Conservation (phyloP, 2,888 invertebrate genomes). For the Pyrrhia umbra region DNA sequence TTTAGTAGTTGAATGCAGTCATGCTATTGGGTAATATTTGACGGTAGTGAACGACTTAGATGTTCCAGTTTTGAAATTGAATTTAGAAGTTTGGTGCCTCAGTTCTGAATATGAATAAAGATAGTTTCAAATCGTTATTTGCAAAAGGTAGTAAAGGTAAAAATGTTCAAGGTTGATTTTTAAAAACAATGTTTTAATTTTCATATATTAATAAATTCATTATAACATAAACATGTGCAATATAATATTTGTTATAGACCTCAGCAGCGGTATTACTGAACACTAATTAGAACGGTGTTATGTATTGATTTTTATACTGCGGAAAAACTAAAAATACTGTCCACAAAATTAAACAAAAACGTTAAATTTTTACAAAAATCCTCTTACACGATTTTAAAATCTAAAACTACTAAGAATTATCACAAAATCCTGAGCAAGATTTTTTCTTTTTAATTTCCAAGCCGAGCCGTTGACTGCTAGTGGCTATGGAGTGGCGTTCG, state of each 20-base stretch:
- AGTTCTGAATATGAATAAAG: constrained; percentile 16
- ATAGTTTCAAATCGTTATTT: constrained; percentile 10
- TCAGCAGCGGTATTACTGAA: too few relatives aligned
- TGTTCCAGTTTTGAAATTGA: constrained; percentile 62
- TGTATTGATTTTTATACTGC: too few relatives aligned
- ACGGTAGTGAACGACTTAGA: constrained; percentile 50
- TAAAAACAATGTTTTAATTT: neutral
- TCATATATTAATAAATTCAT: too few relatives aligned
- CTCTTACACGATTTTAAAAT: constrained; percentile 9
- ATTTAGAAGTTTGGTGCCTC: constrained; percentile 50
- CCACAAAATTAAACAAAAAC: too few relatives aligned
- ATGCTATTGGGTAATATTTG: constrained; percentile 64
- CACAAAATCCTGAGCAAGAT: neutral
- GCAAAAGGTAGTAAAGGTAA: neutral
- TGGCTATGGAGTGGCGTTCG: constrained; percentile 66
- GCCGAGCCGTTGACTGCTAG: constrained; percentile 57
- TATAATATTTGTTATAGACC: too few relatives aligned
- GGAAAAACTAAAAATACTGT: too few relatives aligned
- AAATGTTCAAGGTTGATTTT: neutral
- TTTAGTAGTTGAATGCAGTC: constrained; percentile 63
- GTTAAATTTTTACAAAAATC: neutral
- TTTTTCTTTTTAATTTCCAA: constrained; percentile 53
- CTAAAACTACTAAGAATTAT: neutral
- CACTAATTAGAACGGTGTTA: too few relatives aligned
- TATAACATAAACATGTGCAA: too few relatives aligned